Base-by-base conservation (phyloP, 2,797 vertebrate species). In the Poeciliopsis turneri region DNA sequence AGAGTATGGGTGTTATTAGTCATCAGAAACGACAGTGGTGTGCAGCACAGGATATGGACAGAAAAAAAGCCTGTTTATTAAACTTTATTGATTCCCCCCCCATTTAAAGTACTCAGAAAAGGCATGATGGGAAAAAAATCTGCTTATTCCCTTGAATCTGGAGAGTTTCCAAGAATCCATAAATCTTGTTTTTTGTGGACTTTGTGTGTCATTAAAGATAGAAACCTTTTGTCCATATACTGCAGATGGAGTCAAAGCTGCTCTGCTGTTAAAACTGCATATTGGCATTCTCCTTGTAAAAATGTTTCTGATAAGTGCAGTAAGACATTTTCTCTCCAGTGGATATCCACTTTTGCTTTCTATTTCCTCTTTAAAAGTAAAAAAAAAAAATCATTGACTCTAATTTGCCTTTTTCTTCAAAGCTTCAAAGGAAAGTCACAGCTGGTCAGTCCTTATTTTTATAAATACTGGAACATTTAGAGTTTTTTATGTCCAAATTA, bases 51-150 rank as follows among this genome's bases (percentile, higher is more conserved):
- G 5, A 59, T 18, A n/a, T 43, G 73, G 72, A 45, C 74, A 59
- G n/a, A 57, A 59, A 41, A n/a, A 57, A 11, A 33, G 73, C 10
- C 8, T 59, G 25, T 75, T 75, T 59, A 75, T 75, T 75, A 75
- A 45, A 75, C 16, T 59, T 46, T 75, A 61, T 75, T 61, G 74
- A 75, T 75, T 33, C 46, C 15, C 30, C 30, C 36, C 15, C 15
- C 28, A 5, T 15, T 59, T 43, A 46, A 28, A 45, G 41, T 46
- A 46, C 25, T 70, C 43, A 45, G 68, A 69, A 69, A 70, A 28
- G 43, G 13, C 43, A 13, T n/a, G 41, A 70, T 69, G 57, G 68
- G 2, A 16, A 70, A 70, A 70, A 16, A 70, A 4, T 12, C 41
- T 70, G 25, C 41, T 45, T n/a, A 70, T 70, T 70, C 13, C n/a